Evolutionary conservation across 2,888 invertebrate genomes (phyloP), one percentile per base, ranked within the genome.

Genomic region (Drosophila flavopinicola): DNA sequence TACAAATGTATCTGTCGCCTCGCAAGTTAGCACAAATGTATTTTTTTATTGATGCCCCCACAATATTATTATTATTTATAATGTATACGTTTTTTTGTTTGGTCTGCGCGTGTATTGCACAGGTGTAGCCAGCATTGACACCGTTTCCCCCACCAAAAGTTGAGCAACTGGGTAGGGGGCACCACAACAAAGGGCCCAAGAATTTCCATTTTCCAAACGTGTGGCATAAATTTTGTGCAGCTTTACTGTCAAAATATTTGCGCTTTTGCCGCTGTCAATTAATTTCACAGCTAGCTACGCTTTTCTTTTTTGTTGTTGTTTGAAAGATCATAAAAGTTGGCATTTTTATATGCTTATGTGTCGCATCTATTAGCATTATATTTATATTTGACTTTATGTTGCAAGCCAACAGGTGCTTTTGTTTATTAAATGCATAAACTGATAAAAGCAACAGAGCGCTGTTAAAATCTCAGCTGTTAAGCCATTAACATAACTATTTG

Each of bases 31-130:
- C 52, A 53, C 25, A 56, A 47, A 69, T 53, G 45, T 51, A 57
- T 69, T 74, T 77, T 77, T 64, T 74, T 84, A 80, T 79, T 78
- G 78, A 78, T 84, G 73, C 74, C 42, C 54, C 42, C 44, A 35
- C 58, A 7, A 32, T 2, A 23, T 13, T 54, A n/a, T 61, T 77
- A 78, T 80, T 78, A 82, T 85, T 82, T 85, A 85, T 85, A 78
- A 85, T 71, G 58, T 58, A 56, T 74, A 20, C 4, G n/a, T 10
- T 10, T 10, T 10, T 35, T 17, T 10, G 35, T 79, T 61, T 38
- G 15, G 41, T 11, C 20, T 23, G 76, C 84, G 79, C 86, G 84
- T 85, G 76, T 20, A 20, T 78, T 39, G 61, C 67, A 73, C 80
- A 82, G 80, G 80, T 82, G 80, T 15, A 79, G 79, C 47, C 61